Percentiles rank a stretch among this genome's conserved stretches.
Evolutionary conservation across 2,797 vertebrate species (phyloP).

Genomic region (Buceros bicornis): DNA sequence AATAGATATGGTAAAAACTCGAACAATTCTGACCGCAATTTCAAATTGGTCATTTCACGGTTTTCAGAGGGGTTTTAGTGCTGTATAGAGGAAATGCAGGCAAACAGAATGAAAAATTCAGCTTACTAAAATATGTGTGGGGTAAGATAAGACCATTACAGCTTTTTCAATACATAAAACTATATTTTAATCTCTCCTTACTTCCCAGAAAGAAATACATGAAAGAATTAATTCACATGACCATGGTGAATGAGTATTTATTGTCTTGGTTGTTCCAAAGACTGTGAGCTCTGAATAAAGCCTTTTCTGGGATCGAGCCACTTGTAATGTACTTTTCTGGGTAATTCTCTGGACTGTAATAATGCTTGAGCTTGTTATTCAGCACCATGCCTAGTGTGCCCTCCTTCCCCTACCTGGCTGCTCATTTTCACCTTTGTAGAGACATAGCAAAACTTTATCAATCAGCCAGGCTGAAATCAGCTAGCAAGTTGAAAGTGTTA

Average conservation of each 20-base stretch:
- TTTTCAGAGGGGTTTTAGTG: neutral
- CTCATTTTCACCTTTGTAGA: neutral
- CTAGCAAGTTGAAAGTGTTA: neutral
- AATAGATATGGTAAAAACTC: neutral
- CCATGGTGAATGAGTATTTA: neutral
- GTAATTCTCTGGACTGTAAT: neutral
- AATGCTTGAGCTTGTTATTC: neutral
- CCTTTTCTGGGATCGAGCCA: neutral
- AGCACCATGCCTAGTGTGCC: neutral
- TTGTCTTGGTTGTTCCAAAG: neutral
- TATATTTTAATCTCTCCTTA: neutral
- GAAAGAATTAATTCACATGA: neutral
- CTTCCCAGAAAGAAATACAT: neutral
- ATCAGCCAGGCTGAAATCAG: neutral
- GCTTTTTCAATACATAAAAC: neutral
- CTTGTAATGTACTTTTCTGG: neutral
- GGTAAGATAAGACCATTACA: neutral
- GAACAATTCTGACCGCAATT: neutral
- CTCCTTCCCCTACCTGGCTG: neutral
- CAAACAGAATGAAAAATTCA: slow-evolving; percentile 20
- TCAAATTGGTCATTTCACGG: neutral
- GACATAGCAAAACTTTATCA: neutral
- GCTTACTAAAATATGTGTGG: neutral
- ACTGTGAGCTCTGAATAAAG: neutral
- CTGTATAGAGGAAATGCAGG: neutral